A percentile compares a stretch with the other conserved stretches of the same genome.
Conservation (phyloP, 2,113 vertebrate species). For the Psittacus erithacus region DNA sequence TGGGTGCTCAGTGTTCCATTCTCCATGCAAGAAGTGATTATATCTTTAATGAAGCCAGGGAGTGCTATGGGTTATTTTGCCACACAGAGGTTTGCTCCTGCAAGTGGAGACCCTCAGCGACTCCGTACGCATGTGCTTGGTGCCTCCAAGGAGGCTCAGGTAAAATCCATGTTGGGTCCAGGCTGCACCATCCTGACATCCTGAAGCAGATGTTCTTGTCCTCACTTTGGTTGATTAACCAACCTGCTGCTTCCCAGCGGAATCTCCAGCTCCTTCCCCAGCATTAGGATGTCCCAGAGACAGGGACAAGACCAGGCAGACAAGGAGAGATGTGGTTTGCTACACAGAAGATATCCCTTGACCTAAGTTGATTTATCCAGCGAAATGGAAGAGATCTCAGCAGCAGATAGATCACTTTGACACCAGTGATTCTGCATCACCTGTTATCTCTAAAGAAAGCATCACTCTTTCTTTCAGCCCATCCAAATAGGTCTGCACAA, state of each 20-base stretch:
- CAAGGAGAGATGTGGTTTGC: neutral
- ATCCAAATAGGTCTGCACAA: neutral
- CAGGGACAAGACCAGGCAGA: neutral
- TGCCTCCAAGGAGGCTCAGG: neutral
- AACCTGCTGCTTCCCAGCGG: neutral
- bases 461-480: neutral
- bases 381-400: neutral
- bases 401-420: neutral
- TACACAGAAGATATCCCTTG: neutral
- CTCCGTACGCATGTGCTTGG: neutral
- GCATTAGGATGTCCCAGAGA: accelerated
- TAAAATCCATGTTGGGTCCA: neutral
- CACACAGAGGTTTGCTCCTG: neutral
- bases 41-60: neutral
- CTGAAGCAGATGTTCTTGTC: neutral
- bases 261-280: neutral
- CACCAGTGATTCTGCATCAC: neutral
- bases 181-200: neutral
- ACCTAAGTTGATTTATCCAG: neutral
- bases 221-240: neutral
- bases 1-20: neutral
- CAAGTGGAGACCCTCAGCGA: neutral
- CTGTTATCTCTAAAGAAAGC: neutral
- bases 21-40: neutral
- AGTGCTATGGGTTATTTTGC: neutral